A percentile compares a stretch with the other conserved stretches of the same genome.
phyloP scores from a whole-genome alignment of 2,888 invertebrate species.

The Bombyx huttoni region DNA sequence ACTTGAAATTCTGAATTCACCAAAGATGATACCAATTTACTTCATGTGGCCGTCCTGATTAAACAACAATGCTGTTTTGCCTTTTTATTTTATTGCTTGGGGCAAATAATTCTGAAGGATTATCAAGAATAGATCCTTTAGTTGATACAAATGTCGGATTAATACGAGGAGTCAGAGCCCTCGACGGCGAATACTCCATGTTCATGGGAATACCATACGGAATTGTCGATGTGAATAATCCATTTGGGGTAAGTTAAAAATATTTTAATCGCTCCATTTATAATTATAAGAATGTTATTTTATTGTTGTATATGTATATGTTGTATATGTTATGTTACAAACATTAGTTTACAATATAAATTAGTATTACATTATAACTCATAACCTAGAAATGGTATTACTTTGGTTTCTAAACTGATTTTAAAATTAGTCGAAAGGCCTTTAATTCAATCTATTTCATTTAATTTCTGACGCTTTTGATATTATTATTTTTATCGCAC shows the following conservation, averaged over 20 bases:
- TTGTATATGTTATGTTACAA: too few species aligned
- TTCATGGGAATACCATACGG: conserved; percentile 46
- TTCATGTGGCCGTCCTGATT: too few species aligned
- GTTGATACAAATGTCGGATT: conserved; percentile 31
- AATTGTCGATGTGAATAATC: conserved; percentile 25
- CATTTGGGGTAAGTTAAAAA: conserved; percentile 34
- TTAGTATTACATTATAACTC: too few species aligned
- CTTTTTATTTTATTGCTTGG: not conserved
- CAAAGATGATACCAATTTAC: not conserved
- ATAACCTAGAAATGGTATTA: not conserved
- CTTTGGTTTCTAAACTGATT: not conserved
- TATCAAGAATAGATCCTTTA: conserved; percentile 26
- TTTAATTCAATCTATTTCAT: too few species aligned
- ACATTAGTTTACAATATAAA: too few species aligned
- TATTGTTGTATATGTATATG: too few species aligned
- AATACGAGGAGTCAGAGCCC: conserved; percentile 29
- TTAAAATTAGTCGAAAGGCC: not conserved
- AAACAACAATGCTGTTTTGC: not conserved
- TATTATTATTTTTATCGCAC: too few species aligned
- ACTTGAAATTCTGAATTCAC: not conserved
- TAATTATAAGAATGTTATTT: too few species aligned
- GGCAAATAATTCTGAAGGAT: conserved; percentile 6
- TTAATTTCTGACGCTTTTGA: too few species aligned
- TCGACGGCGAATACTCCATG: conserved; percentile 36
- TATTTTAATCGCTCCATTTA: too few species aligned